These are phyloP conservation scores for Drosophila sp. DNA, from an alignment of 1,140 invertebrate species.

Conservation along the genomic window DNA sequence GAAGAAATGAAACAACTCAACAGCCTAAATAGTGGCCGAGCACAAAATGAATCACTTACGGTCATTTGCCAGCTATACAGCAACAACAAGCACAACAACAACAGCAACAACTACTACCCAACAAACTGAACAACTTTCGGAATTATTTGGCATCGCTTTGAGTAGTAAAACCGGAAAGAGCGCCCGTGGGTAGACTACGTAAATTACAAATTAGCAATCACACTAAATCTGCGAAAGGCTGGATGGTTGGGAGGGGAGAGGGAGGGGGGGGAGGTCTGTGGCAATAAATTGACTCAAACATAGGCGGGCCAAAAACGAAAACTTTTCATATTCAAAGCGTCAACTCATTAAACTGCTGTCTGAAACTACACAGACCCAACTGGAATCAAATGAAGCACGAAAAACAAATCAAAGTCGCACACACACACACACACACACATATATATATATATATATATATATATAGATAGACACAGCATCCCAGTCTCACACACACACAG, in stretches of 20 bases:
- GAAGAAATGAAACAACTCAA: too few species aligned
- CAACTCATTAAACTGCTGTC: constrained; percentile 77
- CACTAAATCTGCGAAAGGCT: constrained; percentile 59
- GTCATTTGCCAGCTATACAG: constrained; percentile 52
- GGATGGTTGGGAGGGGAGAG: neutral
- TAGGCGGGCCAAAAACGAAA: constrained; percentile 42
- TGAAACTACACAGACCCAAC: constrained; percentile 65
- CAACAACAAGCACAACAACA: constrained; percentile 12
- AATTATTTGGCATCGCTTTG: constrained; percentile 42
- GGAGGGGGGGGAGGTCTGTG: neutral
- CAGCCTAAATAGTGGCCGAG: constrained; percentile 53
- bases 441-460: too few species aligned
- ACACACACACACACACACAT: too few species aligned
- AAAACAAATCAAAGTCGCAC: constrained; percentile 78
- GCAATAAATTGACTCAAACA: constrained; percentile 57
- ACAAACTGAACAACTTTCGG: constrained; percentile 37
- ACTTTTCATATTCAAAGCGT: constrained; percentile 83
- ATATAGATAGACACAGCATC: constrained; percentile 7
- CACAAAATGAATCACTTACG: constrained; percentile 79
- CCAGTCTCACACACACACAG: constrained; percentile 18
- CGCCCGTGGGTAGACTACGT: constrained; percentile 74
- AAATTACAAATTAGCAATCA: constrained; percentile 84
- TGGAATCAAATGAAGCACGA: constrained; percentile 80
- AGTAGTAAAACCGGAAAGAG: constrained; percentile 66
- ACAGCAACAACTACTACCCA: constrained; percentile 47